Conservation (phyloP, 2,888 invertebrate species). For the Venustoraphidia nigricollis region DNA sequence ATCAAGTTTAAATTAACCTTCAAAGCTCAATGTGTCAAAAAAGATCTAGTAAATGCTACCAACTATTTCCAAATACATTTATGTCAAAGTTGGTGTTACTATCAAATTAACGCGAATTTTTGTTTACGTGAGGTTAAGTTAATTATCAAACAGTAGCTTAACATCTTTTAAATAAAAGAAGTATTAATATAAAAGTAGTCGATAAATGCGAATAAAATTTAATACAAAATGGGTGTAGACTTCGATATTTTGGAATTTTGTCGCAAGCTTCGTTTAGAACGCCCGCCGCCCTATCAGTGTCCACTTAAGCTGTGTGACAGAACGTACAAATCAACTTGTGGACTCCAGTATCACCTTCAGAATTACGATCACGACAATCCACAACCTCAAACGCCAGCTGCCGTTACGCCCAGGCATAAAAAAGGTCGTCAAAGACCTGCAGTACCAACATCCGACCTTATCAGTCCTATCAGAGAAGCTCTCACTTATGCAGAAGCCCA, state of each 20-base stretch:
- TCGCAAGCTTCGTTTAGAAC: slow-evolving; percentile 63
- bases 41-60: too few species aligned
- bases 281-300: slow-evolving; percentile 73
- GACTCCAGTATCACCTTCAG: slow-evolving; percentile 72
- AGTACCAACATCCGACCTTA: slow-evolving; percentile 27
- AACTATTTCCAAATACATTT: too few species aligned
- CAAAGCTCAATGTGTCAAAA: too few species aligned
- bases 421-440: slow-evolving; percentile 32
- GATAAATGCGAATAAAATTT: too few species aligned
- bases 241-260: slow-evolving; percentile 79
- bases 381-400: slow-evolving; percentile 42
- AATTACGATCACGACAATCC: slow-evolving; percentile 75
- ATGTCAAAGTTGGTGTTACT: too few species aligned
- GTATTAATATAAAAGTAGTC: too few species aligned
- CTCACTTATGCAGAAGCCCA: slow-evolving; percentile 73
- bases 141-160: too few species aligned
- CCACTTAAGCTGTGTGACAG: slow-evolving; percentile 74
- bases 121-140: too few species aligned
- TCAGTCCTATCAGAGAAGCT: slow-evolving; percentile 45
- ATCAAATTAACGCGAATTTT: too few species aligned
- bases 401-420: slow-evolving; percentile 43
- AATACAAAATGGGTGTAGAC: slow-evolving; percentile 56
- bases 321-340: slow-evolving; percentile 73
- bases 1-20: too few species aligned
- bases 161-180: too few species aligned